These are phyloP conservation scores for Macrotis lagotis DNA, from an alignment of 2,113 vertebrate species.

Conservation along the genomic window DNA sequence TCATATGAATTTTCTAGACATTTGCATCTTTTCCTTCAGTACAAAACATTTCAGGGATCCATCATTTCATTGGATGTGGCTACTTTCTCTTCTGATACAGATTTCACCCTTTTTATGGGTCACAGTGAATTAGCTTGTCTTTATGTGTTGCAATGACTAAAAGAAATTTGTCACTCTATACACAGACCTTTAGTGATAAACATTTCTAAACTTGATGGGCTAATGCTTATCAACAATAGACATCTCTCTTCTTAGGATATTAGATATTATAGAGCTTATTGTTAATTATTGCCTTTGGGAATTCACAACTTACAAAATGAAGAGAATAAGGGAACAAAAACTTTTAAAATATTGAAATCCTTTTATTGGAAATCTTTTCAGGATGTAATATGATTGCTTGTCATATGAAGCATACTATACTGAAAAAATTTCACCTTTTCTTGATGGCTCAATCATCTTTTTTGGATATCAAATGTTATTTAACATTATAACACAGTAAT, in stretches of 20 bases:
- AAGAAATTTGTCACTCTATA: neutral
- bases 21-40: neutral
- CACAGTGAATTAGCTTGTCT: neutral
- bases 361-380: neutral
- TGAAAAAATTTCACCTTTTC: constrained; percentile 2
- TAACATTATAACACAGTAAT: neutral
- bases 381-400: neutral
- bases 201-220: neutral
- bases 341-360: neutral
- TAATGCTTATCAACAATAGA: too few species aligned
- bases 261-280: neutral
- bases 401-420: neutral
- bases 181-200: neutral
- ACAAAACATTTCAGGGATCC: neutral
- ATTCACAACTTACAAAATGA: neutral
- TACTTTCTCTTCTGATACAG: neutral
- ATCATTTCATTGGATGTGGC: neutral
- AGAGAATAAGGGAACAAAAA: neutral
- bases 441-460: constrained; percentile 47
- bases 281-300: neutral
- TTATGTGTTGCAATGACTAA: neutral
- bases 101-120: neutral
- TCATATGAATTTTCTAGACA: neutral
- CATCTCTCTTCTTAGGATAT: neutral
- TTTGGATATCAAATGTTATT: neutral